A percentile compares a stretch with the other conserved stretches of the same genome.
These are phyloP conservation scores for Drosophila oshimai DNA, from an alignment of 1,140 invertebrate species.

Conservation along the genomic window DNA sequence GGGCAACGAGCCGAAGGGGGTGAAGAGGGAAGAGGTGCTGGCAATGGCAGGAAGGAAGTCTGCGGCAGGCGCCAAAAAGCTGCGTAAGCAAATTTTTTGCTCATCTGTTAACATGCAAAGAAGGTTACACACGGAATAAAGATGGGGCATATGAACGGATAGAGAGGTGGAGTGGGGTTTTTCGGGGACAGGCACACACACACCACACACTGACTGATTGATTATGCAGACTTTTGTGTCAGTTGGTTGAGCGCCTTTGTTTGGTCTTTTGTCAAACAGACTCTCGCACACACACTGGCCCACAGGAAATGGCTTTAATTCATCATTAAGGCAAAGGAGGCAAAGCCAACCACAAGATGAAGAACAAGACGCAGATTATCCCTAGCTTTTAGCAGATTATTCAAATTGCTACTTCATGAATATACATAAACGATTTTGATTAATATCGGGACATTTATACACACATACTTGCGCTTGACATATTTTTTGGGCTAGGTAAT, in stretches of 20 bases:
- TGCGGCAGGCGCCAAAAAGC: conserved; percentile 63
- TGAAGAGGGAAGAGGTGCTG: not conserved
- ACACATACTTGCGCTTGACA: not conserved
- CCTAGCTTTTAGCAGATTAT: conserved; percentile 43
- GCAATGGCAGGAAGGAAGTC: conserved; percentile 53
- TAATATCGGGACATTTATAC: conserved; percentile 9
- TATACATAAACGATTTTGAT: conserved; percentile 49
- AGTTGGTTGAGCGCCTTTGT: conserved; percentile 63
- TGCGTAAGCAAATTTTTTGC: conserved; percentile 64
- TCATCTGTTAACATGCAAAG: conserved; percentile 44
- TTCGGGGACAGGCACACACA: not conserved
- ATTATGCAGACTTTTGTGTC: conserved; percentile 81
- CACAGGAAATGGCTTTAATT: conserved; percentile 57
- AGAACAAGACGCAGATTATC: conserved; percentile 17
- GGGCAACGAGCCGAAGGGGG: not conserved
- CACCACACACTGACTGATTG: conserved; percentile 60
- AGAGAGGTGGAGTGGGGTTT: not conserved
- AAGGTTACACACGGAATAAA: conserved; percentile 22
- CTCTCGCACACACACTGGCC: not conserved
- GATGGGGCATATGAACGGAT: not conserved
- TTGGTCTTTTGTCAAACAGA: conserved; percentile 49
- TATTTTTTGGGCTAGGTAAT: not conserved
- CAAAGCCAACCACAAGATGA: conserved; percentile 18
- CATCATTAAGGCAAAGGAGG: conserved; percentile 56
- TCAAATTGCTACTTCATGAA: conserved; percentile 49